Evolutionary conservation across 2,888 invertebrate genomes (phyloP).

Genomic region (Leucophenga maculata): DNA sequence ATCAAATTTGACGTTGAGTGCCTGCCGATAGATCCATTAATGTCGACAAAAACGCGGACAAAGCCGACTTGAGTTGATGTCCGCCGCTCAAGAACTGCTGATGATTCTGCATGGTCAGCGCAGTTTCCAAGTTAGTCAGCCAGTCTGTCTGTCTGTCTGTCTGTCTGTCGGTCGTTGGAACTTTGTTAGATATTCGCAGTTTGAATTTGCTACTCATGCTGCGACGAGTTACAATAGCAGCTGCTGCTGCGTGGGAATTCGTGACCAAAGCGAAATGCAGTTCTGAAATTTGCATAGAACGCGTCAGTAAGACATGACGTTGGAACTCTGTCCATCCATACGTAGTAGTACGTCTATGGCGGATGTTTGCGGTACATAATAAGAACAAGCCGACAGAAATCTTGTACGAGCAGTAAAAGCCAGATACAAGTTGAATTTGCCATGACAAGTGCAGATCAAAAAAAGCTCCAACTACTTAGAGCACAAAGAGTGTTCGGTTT

Average conservation of each 20-base stretch:
- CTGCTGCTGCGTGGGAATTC: conserved; percentile 14
- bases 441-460: conserved; percentile 15
- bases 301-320: neutral
- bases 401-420: neutral
- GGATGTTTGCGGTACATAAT: conserved; percentile 17
- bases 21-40: conserved; percentile 14
- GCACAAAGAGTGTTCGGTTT: neutral
- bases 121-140: neutral
- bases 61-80: neutral
- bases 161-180: too few species aligned
- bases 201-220: too few species aligned
- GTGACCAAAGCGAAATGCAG: conserved; percentile 15
- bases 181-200: too few species aligned
- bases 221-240: neutral
- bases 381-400: neutral
- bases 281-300: conserved; percentile 12
- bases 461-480: neutral
- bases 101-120: conserved; percentile 6
- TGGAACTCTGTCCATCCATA: too few species aligned
- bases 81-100: neutral
- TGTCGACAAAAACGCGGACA: conserved; percentile 11
- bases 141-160: neutral
- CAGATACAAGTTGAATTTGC: neutral
- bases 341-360: neutral
- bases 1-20: conserved; percentile 21